Evolutionary conservation across 2,888 invertebrate species (phyloP).

Genomic region (Andricus curvator): DNA sequence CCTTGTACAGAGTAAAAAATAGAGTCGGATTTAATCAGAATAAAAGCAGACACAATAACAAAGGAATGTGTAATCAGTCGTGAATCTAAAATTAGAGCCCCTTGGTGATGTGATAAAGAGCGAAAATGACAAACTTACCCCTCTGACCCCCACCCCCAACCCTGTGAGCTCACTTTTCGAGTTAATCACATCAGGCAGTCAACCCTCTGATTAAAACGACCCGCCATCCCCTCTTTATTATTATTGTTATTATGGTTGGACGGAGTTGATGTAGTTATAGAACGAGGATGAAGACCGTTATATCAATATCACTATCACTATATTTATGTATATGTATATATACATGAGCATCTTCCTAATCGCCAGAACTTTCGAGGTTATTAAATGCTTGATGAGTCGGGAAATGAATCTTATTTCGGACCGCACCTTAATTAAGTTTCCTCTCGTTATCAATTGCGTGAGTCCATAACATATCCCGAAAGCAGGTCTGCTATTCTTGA

Average conservation of each 20-base stretch:
- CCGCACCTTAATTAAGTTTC: constrained; percentile 66
- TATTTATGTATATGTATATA: constrained; percentile 39
- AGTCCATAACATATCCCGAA: background rate
- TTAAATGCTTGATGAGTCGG: constrained; percentile 66
- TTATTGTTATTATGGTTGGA: constrained; percentile 69
- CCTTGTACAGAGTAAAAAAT: background rate
- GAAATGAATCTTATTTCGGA: constrained; percentile 62
- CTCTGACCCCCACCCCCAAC: constrained; percentile 44
- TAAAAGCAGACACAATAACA: background rate
- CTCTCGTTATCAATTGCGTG: constrained; percentile 58
- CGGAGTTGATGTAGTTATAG: constrained; percentile 42
- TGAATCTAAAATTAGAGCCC: constrained; percentile 7
- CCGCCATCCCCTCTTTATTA: constrained; percentile 67
- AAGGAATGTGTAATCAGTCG: constrained; percentile 7
- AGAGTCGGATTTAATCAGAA: background rate
- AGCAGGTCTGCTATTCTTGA: background rate
- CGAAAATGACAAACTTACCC: constrained; percentile 67
- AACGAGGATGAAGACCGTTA: too few species aligned
- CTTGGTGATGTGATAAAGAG: constrained; percentile 72
- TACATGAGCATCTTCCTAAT: constrained; percentile 56
- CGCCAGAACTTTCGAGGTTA: constrained; percentile 66
- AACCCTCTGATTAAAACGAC: constrained; percentile 73
- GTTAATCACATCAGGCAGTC: constrained; percentile 73
- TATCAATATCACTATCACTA: background rate
- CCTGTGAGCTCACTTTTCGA: constrained; percentile 58